phyloP scores from a whole-genome alignment of 2,113 vertebrate genomes.

The Prietella phreatophila region DNA sequence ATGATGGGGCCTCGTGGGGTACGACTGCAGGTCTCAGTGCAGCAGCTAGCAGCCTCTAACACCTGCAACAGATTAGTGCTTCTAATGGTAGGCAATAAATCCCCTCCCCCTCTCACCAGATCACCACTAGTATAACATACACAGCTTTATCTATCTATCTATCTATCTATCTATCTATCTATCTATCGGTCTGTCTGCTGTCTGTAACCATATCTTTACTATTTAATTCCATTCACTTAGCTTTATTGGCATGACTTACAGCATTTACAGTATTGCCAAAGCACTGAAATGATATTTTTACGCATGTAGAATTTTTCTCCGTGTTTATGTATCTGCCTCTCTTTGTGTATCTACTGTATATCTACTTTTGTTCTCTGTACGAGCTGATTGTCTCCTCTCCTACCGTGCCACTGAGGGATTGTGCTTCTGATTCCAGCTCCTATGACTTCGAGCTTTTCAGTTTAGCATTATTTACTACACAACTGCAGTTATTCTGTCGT shows the following conservation, averaged over 20 bases:
- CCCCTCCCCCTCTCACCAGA: conserved; percentile 67
- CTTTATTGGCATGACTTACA: neutral
- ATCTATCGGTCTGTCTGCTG: neutral
- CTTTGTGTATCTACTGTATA: neutral
- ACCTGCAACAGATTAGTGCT: conserved; percentile 81
- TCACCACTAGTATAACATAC: conserved; percentile 56
- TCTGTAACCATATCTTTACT: neutral
- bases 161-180: conserved; percentile 14
- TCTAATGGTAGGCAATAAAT: conserved; percentile 76
- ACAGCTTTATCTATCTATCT: neutral
- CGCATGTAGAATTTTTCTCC: neutral
- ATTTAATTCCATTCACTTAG: neutral
- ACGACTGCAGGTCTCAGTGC: conserved; percentile 58
- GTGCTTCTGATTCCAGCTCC: neutral
- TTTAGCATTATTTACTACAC: neutral
- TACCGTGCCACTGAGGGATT: neutral
- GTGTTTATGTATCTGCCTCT: neutral
- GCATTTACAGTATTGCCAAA: neutral
- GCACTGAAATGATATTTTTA: neutral
- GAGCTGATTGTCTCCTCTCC: neutral
- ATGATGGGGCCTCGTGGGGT: conserved; percentile 66
- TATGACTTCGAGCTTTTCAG: neutral
- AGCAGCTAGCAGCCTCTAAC: conserved; percentile 73
- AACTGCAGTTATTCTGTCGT: neutral
- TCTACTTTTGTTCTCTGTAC: neutral